Evolutionary conservation across 1,140 invertebrate species (phyloP).

Genomic region (Cotesia vestalis): DNA sequence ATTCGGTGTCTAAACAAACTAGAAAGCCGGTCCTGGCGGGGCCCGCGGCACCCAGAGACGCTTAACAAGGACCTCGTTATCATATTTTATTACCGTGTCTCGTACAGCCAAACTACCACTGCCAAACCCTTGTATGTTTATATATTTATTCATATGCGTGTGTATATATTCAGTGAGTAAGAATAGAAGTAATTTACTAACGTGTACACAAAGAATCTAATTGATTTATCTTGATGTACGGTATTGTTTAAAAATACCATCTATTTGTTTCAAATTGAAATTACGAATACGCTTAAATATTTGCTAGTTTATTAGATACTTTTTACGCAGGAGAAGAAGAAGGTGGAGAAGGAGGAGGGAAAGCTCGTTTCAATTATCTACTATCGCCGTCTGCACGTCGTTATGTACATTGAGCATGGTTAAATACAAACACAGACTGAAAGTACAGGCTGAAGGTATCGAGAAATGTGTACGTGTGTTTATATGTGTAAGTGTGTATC

Average conservation of each 20-base stretch:
- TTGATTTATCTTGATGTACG: conserved; percentile 13
- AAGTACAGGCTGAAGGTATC: not conserved
- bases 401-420: conserved; percentile 27
- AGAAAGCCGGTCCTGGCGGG: conserved; percentile 48
- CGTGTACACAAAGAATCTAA: conserved; percentile 12
- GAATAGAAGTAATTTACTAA: not conserved
- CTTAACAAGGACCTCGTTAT: conserved; percentile 66
- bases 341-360: too few species aligned
- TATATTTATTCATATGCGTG: not conserved
- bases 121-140: not conserved
- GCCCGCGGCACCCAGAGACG: conserved; percentile 29
- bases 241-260: not conserved
- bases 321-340: not conserved
- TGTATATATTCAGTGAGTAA: not conserved
- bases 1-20: conserved; percentile 67
- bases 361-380: conserved; percentile 34
- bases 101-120: conserved; percentile 9
- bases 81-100: conserved; percentile 59
- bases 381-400: conserved; percentile 32
- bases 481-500: not conserved
- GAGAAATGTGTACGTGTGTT: not conserved
- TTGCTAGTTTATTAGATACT: not conserved
- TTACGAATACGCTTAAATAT: not conserved
- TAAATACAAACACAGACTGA: conserved; percentile 1
- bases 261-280: not conserved